Base-by-base conservation (phyloP, 2,888 invertebrate species). In the Cenopis cana region DNA sequence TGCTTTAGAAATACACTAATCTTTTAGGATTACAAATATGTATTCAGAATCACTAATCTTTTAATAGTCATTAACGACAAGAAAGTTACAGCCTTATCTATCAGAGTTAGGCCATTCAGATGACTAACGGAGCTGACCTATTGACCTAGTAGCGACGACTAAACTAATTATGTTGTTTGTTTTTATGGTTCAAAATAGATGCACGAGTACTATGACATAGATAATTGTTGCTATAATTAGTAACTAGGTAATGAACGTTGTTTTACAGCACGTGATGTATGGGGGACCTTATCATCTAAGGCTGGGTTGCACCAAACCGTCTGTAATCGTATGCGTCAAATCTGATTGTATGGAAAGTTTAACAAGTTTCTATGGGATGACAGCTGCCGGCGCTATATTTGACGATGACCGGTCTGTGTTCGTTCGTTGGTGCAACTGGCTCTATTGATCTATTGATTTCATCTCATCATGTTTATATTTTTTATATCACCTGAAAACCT, bases 101-200 rank as follows among this genome's bases (percentile, higher is more conserved):
- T 59, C 20, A 33, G 52, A 54, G 56, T 50, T 69, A 69, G 69
- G 38, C 50, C 56, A 38, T 49, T 61, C 24, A 61, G 55, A 67
- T 71, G 65, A 65, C 64, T 73, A 69, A 73, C 69, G 65, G 77
- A 74, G 79, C 74, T 82, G 82, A 78, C 82, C 82, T 73, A 77
- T 73, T 84, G 82, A 78, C 82, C 82, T 74, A 77, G 49, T 75
- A 59, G 17, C 20, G 65, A 49, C 41, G 11, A 24, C 55, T 50
- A 71, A 71, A 67, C 61, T 71, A 61, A 67, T 61, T 41, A 71
- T 62, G 60, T 49, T 60, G 72, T 69, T 73, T 73, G 69, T 73
- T 73, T 73, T 73, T 65, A 41, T 59, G 46, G 46, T 24, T 60
- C 11, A 49, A 60, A 60, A 60, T 46, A 46, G 46, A 14, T 12